Evolutionary conservation across 37 sponge, comb jelly and placozoan species (phyloP).

Genomic region (Crambe crambe): DNA sequence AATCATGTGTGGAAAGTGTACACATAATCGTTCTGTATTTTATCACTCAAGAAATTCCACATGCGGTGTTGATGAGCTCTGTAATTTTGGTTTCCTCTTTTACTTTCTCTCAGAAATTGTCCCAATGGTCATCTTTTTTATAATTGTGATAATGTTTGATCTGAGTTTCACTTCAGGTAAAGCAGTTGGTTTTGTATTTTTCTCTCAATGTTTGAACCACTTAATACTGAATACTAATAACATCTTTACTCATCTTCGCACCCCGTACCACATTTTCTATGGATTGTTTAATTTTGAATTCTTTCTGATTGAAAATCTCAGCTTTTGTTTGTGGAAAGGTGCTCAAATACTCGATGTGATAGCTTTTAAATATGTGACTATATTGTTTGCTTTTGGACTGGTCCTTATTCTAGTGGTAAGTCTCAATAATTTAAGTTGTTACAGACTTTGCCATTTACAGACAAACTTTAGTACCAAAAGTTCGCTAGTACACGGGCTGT

Average conservation of each 20-base stretch:
- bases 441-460: neutral
- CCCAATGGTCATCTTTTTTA: constrained; percentile 40
- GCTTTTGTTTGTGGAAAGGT: constrained; percentile 40
- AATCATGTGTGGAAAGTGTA: constrained; percentile 42
- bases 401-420: neutral
- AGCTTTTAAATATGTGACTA: constrained; percentile 46
- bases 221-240: constrained; percentile 10
- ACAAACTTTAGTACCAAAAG: neutral
- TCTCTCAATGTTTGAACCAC: constrained; percentile 21
- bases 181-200: constrained; percentile 41
- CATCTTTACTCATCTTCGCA: neutral
- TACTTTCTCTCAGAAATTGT: constrained; percentile 48
- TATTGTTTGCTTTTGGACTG: constrained; percentile 17
- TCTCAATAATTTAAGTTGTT: neutral
- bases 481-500: constrained; percentile 28
- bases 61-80: neutral
- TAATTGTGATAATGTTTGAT: constrained; percentile 9
- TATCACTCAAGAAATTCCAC: constrained; percentile 40
- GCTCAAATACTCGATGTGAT: constrained; percentile 28
- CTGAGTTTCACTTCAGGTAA: constrained; percentile 57
- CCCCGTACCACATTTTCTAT: constrained; percentile 17
- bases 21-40: neutral
- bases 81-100: constrained; percentile 22
- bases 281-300: constrained; percentile 50
- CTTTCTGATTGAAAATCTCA: constrained; percentile 9